Conservation (phyloP, 2,888 invertebrate genomes). For the Bimastos eiseni region DNA sequence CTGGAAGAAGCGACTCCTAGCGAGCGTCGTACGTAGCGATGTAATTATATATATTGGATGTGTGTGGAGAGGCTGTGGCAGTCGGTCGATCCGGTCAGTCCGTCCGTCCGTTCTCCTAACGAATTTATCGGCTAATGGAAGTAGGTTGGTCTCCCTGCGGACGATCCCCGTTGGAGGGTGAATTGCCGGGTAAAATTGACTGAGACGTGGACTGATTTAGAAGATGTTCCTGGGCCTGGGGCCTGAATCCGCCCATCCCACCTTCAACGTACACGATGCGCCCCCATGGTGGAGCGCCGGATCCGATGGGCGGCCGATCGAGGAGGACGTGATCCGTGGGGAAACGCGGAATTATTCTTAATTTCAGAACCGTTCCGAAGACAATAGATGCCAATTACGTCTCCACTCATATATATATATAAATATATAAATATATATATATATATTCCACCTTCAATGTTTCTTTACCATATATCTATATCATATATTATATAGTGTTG, state of each 20-base stretch:
- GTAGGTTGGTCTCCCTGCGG: constrained; percentile 3
- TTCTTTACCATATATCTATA: no score
- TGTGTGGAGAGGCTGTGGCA: neutral
- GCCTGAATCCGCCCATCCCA: neutral
- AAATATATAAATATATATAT: no score
- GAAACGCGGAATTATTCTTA: neutral
- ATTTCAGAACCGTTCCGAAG: neutral
- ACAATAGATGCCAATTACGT: neutral
- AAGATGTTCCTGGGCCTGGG: neutral
- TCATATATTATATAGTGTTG: no score
- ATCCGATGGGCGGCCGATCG: neutral
- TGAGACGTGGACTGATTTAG: neutral
- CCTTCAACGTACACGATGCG: neutral
- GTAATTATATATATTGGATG: constrained; percentile 10
- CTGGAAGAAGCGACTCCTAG: neutral
- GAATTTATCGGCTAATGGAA: constrained; percentile 19
- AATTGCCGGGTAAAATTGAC: neutral
- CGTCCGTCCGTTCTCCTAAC: neutral
- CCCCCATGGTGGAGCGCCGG: neutral
- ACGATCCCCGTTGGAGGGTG: neutral
- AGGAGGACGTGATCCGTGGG: neutral
- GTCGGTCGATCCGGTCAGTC: neutral
- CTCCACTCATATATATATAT: neutral
- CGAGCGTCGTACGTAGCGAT: neutral
- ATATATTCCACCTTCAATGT: no score